Base-by-base conservation (phyloP, 2,113 vertebrate species). In the Hydrochoerus hydrochaeris region DNA sequence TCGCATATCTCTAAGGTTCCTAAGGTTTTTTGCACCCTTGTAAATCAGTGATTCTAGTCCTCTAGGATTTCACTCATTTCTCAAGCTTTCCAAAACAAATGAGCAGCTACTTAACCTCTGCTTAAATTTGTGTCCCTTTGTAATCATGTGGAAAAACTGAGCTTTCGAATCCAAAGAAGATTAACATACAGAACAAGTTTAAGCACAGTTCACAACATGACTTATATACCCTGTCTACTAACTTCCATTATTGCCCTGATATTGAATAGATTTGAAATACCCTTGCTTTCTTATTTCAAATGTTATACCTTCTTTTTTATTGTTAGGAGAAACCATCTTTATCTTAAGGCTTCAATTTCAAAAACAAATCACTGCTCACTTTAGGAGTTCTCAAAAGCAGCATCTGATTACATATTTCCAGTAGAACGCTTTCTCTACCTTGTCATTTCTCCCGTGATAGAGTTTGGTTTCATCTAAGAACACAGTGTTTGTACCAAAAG, bases 21-120 rank as follows among this genome's bases (percentile, higher is more conserved):
- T 65, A 91, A 85, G 63, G 32, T 91, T 71, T 26, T 89, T 38
- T 4, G 24, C 1, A 93, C n/a, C 26, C 57, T 87, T 95, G 77
- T 19, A 77, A 92, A 77, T 91, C 44, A 88, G 69, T 77, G 38
- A 90, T 46, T 90, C 19, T 6, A n/a, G 92, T 38, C 75, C 19
- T 52, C 22, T 71, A 77, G 20, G 20, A 67, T 95, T 88, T 90
- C 7, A 83, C 12, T 88, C 10, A 32, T 81, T 49, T 86, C 65
- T 83, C 30, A 94, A 94, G 44, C 28, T 85, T 91, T 62, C 88
- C 57, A 20, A 97, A 95, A 32, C n/a, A 88, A 80, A 7, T 84
- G 73, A 62, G 28, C 4, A 58, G 84, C 75, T 89, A 88, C 32
- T 71, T 83, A 73, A 93, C 57, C 30, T 58, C 17, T 60, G 44